Evolutionary conservation across 2,113 vertebrate species (phyloP).

Genomic region (Strigops habroptila): DNA sequence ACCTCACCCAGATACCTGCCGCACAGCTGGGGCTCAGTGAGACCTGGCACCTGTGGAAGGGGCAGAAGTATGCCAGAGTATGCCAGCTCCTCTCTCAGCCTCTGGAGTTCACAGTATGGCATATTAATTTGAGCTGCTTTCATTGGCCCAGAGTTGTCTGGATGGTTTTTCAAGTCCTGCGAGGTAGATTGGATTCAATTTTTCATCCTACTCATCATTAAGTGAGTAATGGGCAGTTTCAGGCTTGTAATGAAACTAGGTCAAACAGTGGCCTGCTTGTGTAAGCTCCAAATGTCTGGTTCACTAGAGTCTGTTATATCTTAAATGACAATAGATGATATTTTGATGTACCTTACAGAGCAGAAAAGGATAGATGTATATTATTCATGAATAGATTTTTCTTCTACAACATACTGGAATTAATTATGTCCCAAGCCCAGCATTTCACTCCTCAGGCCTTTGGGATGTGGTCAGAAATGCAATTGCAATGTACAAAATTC

Average conservation of each 20-base stretch:
- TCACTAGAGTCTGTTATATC: slow-evolving; percentile 10
- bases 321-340: slow-evolving; percentile 30
- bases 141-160: background rate
- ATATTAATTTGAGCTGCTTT: slow-evolving; percentile 31
- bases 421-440: background rate
- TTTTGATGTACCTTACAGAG: slow-evolving; percentile 31
- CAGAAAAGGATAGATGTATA: background rate
- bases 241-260: slow-evolving; percentile 54
- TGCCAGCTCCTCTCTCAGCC: background rate
- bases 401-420: background rate
- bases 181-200: slow-evolving; percentile 37
- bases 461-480: background rate
- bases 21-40: background rate
- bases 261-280: slow-evolving; percentile 52
- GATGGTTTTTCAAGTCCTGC: slow-evolving; percentile 34
- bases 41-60: background rate
- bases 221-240: slow-evolving; percentile 59
- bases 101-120: background rate
- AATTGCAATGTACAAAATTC: background rate
- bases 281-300: slow-evolving; percentile 46
- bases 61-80: background rate
- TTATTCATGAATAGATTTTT: background rate
- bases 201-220: slow-evolving; percentile 60
- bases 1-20: background rate
- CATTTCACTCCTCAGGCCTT: background rate